Evolutionary conservation across 1,140 invertebrate genomes (phyloP), one percentile per base, ranked within the genome.

Genomic region (Telenomus remus): DNA sequence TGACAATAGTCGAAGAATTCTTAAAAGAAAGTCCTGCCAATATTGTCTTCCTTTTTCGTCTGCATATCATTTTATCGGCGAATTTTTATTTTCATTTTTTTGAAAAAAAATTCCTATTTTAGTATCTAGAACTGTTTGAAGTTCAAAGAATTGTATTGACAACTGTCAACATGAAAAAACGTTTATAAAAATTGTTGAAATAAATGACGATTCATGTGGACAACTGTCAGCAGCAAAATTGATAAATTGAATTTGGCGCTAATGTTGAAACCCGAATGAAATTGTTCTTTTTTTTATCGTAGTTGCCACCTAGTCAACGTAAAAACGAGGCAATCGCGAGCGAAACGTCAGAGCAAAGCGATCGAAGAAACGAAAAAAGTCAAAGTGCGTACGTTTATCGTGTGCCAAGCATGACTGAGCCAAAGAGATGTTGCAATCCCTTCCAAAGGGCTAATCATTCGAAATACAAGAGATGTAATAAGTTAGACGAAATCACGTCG

Each of bases 381-480:
- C 13, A 73, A 50, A 61, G 61, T 66, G 56, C 70, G 70, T 60
- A 57, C 61, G 61, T 60, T 43, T 66, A 73, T 65, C 61, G 70
- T 54, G 57, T 50, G 60, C 57, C 57, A 54, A 65, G 37, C 57
- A 72, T 77, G 68, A 68, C 63, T 43, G 75, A 72, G 64, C 51
- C 56, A 69, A 77, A 60, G 63, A 72, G 56, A 69, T 77, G 75
- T 72, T 77, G 75, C 69, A 77, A 77, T 69, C 75, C 75, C 54
- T 72, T 77, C 59, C 68, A 72, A 77, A 68, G 75, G 75, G 68
- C 64, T 66, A 77, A 77, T 72, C 75, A 77, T 68, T 77, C 75
- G 50, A 77, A 77, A 57, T 77, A 77, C 75, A 77, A 77, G 75
- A 77, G 75, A 69, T 77, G 68, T 65, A 77, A 77, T 66, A 69